Base-by-base conservation (phyloP, 2,888 invertebrate genomes). In the Ommatoiulus sabulosus region DNA sequence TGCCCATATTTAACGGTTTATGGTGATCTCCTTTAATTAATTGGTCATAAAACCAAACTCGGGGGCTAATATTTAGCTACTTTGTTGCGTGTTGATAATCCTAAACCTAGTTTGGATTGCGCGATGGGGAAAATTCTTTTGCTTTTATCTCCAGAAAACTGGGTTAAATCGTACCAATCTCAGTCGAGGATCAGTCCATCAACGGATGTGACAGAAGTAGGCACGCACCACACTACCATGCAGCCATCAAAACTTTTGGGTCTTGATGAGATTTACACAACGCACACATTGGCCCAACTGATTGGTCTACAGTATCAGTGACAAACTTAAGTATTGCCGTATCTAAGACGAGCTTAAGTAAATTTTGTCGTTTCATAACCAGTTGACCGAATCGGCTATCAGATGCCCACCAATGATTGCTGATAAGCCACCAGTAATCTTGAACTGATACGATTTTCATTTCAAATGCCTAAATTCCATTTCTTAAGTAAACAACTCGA, bases 91-190 rank as follows among this genome's bases (percentile, higher is more conserved):
- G 63, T 63, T 63, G 63, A 63, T 63, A 63, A 63, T n/a, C n/a
- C 5, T n/a, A 63, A 63, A 63, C 63, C 63, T 63, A 17, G 63
- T 63, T 63, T n/a, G n/a, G 63, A 63, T n/a, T 63, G 63, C 17
- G 6, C n/a, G 63, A 63, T n/a, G 63, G 63, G n/a, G 63, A 17
- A 63, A 63, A 63, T 63, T 63, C 63, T n/a, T 63, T n/a, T 63
- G 63, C 63, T 63, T 63, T 63, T 63, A 63, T 63, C 17, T 63
- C 17, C 63, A 63, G 63, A n/a, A 46, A 63, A 63, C n/a, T 63
- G 63, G n/a, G 63, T 63, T 63, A 63, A 63, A 63, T n/a, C n/a
- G 57, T n/a, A 63, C 63, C 63, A 63, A 52, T 52, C 52, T 52
- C 52, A 15, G 52, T 15, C 52, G 17, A 52, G 52, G 52, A 52